Percentiles rank a stretch among this genome's conserved stretches.
These are phyloP conservation scores for Crenuchus spilurus DNA, from an alignment of 2,797 vertebrate genomes.

Conservation along the genomic window DNA sequence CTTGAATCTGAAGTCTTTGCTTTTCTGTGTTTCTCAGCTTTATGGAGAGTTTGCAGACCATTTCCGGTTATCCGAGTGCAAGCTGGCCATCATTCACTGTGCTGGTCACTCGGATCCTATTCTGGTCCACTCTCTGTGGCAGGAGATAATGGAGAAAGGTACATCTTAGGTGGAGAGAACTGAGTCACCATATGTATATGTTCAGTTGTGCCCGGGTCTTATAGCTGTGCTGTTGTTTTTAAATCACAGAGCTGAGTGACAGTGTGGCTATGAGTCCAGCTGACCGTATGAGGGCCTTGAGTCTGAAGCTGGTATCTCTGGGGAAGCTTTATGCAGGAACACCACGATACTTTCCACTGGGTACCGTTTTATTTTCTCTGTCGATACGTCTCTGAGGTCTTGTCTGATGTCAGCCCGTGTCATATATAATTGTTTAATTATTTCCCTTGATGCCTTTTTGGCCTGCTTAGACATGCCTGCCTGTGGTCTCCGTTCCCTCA, in stretches of 20 bases:
- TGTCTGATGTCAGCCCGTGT: slow-evolving; percentile 40
- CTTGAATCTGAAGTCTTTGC: not conserved
- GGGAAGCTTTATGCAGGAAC: slow-evolving; percentile 94
- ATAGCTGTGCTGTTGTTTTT: too few species aligned
- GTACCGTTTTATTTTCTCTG: slow-evolving; percentile 68
- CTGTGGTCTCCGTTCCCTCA: slow-evolving; percentile 29
- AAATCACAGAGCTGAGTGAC: slow-evolving; percentile 84
- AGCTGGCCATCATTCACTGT: slow-evolving; percentile 96
- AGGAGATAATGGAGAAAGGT: slow-evolving; percentile 97
- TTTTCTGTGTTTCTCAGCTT: slow-evolving; percentile 73
- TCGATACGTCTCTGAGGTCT: slow-evolving; percentile 39
- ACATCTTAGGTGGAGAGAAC: not conserved
- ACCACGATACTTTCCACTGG: slow-evolving; percentile 94
- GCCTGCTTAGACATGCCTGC: slow-evolving; percentile 57
- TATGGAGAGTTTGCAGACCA: slow-evolving; percentile 97
- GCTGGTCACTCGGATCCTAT: slow-evolving; percentile 94
- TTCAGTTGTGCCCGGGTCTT: too few species aligned
- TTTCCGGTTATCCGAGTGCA: slow-evolving; percentile 94
- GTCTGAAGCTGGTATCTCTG: slow-evolving; percentile 90
- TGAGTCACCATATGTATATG: too few species aligned
- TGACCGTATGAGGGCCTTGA: slow-evolving; percentile 92
- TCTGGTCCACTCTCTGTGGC: slow-evolving; percentile 95
- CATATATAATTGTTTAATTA: slow-evolving; percentile 55
- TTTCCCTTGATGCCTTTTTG: slow-evolving; percentile 24
- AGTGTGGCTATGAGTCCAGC: slow-evolving; percentile 83